Evolutionary conservation across 2,113 vertebrate species (phyloP), one percentile per base, ranked within the genome.

Genomic region (Engraulis encrasicolus): DNA sequence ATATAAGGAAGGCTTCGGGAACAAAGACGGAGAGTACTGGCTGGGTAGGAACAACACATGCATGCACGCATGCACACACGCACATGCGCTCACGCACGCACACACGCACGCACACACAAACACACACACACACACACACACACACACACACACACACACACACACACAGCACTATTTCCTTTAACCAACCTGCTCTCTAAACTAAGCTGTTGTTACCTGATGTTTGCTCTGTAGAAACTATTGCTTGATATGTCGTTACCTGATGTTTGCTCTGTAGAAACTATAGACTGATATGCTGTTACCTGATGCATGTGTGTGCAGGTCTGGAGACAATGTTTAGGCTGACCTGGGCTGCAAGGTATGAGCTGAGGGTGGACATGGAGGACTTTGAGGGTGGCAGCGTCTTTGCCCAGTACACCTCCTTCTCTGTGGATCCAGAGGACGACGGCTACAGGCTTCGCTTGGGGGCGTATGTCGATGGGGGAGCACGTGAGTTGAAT

Each of bases 351-450:
- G 92, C 90, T 82, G 91, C 89, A 49, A 93, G 91, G 78, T 95
- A 58, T 20, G 54, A 58, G 20, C 54, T 58, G 54, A 19, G 54
- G 54, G 54, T 58, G 54, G 54, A 58, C 54, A 23, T 58, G 54
- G 93, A 94, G 34, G 94, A 95, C 82, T 95, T 94, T 20, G 93
- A 95, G 84, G 93, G 94, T 83, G 93, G 91, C 85, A 92, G 90
- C 0, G 93, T 90, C 36, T 88, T 79, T 0, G 93, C 94, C 83
- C 91, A 90, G 48, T 95, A 95, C 11, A 0, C 48, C 0, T 91
- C 91, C 40, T 95, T 95, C 87, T 92, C 93, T 12, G 88, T 95
- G 88, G 0, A 94, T 91, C 0, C 94, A 0, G 93, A 95, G 79
- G 92, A 91, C 36, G 93, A 95, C 0, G 95, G 95, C 18, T 96